Evolutionary conservation across 2,113 vertebrate genomes (phyloP), one percentile per base, ranked within the genome.

Genomic region (Motacilla tschutschensis): DNA sequence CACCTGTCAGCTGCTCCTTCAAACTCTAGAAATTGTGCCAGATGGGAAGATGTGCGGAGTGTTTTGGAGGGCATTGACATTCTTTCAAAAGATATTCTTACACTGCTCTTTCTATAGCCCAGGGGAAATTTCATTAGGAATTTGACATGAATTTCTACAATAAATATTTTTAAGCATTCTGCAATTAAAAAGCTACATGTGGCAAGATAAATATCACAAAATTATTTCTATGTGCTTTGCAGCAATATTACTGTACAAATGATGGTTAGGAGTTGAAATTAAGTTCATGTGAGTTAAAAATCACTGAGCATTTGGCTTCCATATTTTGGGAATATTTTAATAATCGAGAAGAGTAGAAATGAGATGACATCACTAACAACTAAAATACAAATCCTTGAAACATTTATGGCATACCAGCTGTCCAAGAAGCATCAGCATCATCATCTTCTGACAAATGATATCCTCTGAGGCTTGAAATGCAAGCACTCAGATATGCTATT

Each of bases 371-470:
- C 72, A 88, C 40, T 58, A 79, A 43, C 18, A 50, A 55, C 36
- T 73, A 10, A 76, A 77, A 78, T 81, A 38, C n/a, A 65, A 69
- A 41, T 60, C 43, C 70, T 44, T 65, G 46, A 48, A 67, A 85
- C 21, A 51, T 81, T 66, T 81, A 46, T 90, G 71, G 46, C 58
- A 55, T 33, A 44, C 22, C 63, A 82, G 79, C 50, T 88, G 63
- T 67, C 46, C 29, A 38, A 74, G 70, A 60, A 67, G 14, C 33
- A 55, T 14, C 76, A 66, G 4, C 64, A 31, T 26, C 62, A 35
- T 26, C 41, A 35, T 51, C n/a, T 31, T 67, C 54, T 73, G 58
- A 40, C 29, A 77, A 83, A 78, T 7, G 0, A 38, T 79, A 36
- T 55, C 75, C 35, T 64, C 79, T 2, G 29, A 72, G 29, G 22